Conservation (phyloP, 2,888 invertebrate species). For the Acrobasis consociella region DNA sequence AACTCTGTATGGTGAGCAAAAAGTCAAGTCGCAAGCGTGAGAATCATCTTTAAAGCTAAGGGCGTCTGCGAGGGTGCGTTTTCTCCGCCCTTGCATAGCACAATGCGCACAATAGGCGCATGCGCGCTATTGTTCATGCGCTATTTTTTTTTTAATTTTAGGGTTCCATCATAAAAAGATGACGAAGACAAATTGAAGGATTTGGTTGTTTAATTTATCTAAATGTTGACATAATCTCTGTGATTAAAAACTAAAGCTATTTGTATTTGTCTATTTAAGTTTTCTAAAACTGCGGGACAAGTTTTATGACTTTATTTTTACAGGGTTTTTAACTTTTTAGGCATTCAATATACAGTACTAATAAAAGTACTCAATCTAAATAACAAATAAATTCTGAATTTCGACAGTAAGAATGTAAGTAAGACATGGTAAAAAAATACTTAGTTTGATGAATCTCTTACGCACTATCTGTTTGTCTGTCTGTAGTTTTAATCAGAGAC, state of each 20-base stretch:
- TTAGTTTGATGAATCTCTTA: no score
- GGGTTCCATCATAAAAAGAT: slow-evolving; percentile 3
- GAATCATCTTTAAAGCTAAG: slow-evolving; percentile 30
- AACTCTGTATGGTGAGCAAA: not conserved
- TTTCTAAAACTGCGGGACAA: no score
- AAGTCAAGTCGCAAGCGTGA: slow-evolving; percentile 30
- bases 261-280: no score
- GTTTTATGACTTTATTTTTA: no score
- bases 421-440: no score
- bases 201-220: not conserved
- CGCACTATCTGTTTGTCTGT: no score
- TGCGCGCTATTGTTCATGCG: slow-evolving; percentile 23
- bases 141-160: slow-evolving; percentile 13
- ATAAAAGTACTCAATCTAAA: no score
- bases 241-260: not conserved
- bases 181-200: slow-evolving; percentile 17
- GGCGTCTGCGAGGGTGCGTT: slow-evolving; percentile 15
- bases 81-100: slow-evolving; percentile 26
- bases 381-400: no score
- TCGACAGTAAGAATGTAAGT: no score
- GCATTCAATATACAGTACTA: no score
- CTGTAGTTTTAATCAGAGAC: no score
- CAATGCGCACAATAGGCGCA: slow-evolving; percentile 31
- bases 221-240: not conserved
- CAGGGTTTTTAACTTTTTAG: no score